Evolutionary conservation across 1,140 invertebrate genomes (phyloP).

Genomic region (Physella acuta): DNA sequence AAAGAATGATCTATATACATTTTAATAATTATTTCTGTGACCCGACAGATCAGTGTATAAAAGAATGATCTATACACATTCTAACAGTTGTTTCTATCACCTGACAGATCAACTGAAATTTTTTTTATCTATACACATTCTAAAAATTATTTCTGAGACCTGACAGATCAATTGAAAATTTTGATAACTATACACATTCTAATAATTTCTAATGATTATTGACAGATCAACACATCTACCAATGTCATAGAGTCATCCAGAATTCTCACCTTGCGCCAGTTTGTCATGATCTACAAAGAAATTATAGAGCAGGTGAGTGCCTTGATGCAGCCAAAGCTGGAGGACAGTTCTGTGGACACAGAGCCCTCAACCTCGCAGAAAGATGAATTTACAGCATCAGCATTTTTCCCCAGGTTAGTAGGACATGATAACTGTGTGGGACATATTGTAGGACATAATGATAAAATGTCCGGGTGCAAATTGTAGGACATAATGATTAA

Average conservation of each 20-base stretch:
- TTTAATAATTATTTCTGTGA: too few species aligned
- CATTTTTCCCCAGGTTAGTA: constrained; percentile 45
- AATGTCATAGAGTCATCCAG: constrained; percentile 64
- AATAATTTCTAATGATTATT: too few species aligned
- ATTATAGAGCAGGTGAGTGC: constrained; percentile 50
- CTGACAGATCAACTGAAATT: too few species aligned
- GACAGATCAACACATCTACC: constrained; percentile 41
- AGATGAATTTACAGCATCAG: constrained; percentile 42
- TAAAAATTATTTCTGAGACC: too few species aligned
- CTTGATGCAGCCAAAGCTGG: constrained; percentile 25
- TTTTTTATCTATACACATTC: too few species aligned
- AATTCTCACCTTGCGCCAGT: constrained; percentile 67
- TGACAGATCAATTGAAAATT: too few species aligned
- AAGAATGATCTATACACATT: too few species aligned
- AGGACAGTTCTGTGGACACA: neutral
- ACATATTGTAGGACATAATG: neutral
- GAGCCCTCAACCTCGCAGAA: neutral
- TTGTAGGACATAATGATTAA: neutral
- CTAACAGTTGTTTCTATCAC: too few species aligned
- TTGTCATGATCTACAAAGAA: constrained; percentile 53
- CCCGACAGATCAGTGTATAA: too few species aligned
- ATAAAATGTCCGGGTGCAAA: neutral
- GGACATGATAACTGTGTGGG: neutral
- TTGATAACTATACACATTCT: too few species aligned
- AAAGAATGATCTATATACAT: too few species aligned